Conservation (phyloP, 2,888 invertebrate species). For the Xylocampa areola region DNA sequence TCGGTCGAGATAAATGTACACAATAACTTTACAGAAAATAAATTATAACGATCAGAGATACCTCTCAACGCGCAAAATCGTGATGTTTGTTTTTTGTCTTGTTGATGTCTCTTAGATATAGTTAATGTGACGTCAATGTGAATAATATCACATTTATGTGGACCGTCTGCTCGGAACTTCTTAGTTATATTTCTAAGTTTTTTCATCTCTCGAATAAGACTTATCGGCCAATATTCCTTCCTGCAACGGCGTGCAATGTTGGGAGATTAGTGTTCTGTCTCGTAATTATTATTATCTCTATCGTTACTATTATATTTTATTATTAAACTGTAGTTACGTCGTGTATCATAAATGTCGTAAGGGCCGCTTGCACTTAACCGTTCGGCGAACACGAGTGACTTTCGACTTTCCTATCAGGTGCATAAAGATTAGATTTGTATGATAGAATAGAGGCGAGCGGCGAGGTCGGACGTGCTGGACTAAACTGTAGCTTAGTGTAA, state of each 20-base stretch:
- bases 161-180: conserved; percentile 19
- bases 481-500: conserved; percentile 72
- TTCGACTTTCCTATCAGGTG: conserved; percentile 70
- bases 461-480: conserved; percentile 64
- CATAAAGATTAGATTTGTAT: conserved; percentile 66
- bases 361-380: conserved; percentile 55
- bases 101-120: background rate
- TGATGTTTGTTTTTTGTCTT: conserved; percentile 10
- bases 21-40: background rate
- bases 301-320: conserved; percentile 59
- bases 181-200: conserved; percentile 52
- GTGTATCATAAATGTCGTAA: conserved; percentile 50
- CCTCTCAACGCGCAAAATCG: conserved; percentile 2
- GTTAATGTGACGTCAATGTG: background rate
- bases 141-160: background rate
- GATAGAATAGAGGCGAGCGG: conserved; percentile 63
- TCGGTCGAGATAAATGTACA: conserved; percentile 7
- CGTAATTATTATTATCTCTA: conserved; percentile 56
- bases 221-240: conserved; percentile 61
- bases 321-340: conserved; percentile 56
- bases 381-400: conserved; percentile 62
- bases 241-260: conserved; percentile 63
- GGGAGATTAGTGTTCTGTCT: conserved; percentile 59
- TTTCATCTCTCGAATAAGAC: conserved; percentile 59
- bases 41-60: conserved; percentile 1